These are phyloP conservation scores for Brienomyrus longianalis DNA, from an alignment of 2,113 vertebrate species.

Conservation along the genomic window DNA sequence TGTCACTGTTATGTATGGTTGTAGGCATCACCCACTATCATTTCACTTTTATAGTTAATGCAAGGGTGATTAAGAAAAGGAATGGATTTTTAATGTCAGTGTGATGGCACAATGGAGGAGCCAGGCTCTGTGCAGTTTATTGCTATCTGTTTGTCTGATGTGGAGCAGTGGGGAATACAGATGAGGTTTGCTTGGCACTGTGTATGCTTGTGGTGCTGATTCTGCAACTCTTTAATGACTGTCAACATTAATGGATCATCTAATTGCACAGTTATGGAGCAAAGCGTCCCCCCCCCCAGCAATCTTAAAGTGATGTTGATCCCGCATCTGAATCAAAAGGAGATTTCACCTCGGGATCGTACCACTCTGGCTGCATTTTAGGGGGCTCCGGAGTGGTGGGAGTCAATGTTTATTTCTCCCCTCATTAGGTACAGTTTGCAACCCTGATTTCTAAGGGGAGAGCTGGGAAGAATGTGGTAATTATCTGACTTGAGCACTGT, in stretches of 20 bases:
- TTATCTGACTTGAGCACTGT: not conserved
- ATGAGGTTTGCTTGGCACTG: not conserved
- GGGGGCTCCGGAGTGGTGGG: not conserved
- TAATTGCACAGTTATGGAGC: not conserved
- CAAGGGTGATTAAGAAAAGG: not conserved
- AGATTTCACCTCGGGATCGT: not conserved
- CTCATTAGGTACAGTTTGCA: not conserved
- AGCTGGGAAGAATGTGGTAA: not conserved
- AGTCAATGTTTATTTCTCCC: not conserved
- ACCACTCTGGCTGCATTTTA: not conserved
- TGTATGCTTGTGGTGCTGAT: not conserved
- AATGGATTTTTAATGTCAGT: constrained; percentile 5
- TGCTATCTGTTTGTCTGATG: not conserved
- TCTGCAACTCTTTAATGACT: not conserved
- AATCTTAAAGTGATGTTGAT: not conserved
- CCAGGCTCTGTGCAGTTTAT: not conserved
- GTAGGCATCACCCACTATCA: not conserved
- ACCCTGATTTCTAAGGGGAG: not conserved
- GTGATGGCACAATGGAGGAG: not conserved
- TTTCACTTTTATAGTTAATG: not conserved
- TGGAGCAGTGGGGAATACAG: not conserved
- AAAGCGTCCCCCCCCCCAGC: not conserved
- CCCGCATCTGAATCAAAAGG: not conserved
- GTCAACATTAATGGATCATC: not conserved
- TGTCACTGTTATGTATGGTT: not conserved